A percentile compares a stretch with the other conserved stretches of the same genome.
Evolutionary conservation across 1,140 invertebrate species (phyloP).

Genomic region (Panagrolaimus sp.): DNA sequence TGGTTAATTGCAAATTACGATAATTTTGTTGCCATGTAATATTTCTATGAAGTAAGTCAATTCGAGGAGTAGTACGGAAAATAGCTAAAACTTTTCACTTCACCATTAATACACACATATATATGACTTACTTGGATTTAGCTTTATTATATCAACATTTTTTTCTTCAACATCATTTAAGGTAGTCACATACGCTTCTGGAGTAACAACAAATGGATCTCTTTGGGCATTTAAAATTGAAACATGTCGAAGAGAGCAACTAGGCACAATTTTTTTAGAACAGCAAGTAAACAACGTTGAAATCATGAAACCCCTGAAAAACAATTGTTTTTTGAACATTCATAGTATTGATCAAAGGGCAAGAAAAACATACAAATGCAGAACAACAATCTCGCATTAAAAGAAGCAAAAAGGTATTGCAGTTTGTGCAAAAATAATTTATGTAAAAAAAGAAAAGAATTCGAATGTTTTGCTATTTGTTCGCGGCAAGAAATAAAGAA

Average conservation of each 20-base stretch:
- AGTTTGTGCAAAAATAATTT: no score
- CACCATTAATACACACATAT: constrained; percentile 18
- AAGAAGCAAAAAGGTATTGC: no score
- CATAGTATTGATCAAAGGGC: no score
- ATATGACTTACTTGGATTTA: constrained; percentile 77
- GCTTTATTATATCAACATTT: constrained; percentile 74
- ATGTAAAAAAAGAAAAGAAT: no score
- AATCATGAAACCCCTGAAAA: no score
- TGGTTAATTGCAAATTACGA: constrained; percentile 69
- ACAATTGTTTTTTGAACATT: no score
- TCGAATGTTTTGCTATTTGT: no score
- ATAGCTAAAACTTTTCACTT: constrained; percentile 40
- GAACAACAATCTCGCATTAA: no score
- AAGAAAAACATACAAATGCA: no score
- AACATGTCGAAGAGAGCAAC: background rate
- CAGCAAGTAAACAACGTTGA: no score
- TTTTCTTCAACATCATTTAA: constrained; percentile 72
- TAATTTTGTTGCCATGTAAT: constrained; percentile 80
- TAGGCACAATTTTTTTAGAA: no score
- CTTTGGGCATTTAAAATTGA: background rate
- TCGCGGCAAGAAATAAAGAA: no score
- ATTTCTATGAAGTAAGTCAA: constrained; percentile 82
- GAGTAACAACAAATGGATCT: constrained; percentile 37
- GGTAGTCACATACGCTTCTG: constrained; percentile 82
- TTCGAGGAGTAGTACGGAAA: constrained; percentile 61